Base-by-base conservation (phyloP, 2,888 invertebrate genomes). In the Athalia circularis region DNA sequence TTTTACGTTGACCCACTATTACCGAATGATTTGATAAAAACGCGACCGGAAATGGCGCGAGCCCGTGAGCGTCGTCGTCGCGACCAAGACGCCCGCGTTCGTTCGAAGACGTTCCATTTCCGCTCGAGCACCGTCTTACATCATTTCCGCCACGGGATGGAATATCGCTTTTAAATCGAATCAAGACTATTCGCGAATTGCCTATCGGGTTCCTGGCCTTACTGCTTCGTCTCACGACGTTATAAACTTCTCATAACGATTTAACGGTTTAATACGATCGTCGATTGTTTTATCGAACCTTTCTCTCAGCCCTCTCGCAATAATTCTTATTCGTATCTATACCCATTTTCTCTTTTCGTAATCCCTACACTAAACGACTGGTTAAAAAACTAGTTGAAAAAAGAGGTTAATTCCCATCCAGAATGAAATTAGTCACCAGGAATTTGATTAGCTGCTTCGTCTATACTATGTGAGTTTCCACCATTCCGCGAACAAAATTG, bases 61-160 rank as follows among this genome's bases (percentile, higher is more conserved):
- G 81, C 85, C 82, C 81, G 82, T 82, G 84, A 84, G 82, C 83
- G 83, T 84, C 83, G 76, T 80, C 82, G 82, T 77, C 80, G 80
- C 83, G 82, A 80, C 82, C 29, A 29, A 68, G 70, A 72, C 75
- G 75, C 9, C 62, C 62, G 64, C 83, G 84, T 85, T 85, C 85
- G 82, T 86, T 86, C 86, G 86, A 88, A 88, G 89, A 88, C 86
- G 88, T 87, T 86, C 86, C 83, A 89, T 89, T 89, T 89, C 89
- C 89, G 87, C 83, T 81, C 82, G 80, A 85, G 86, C 86, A 83
- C 84, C 89, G 88, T 89, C 89, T 89, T 89, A 89, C 87, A 88
- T 87, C 87, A 90, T 93, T 93, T 90, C 90, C 90, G 87, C 87
- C 83, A 81, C 88, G 85, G 89, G 89, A 90, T 90, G 89, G 89